Base-by-base conservation (phyloP, 2,888 invertebrate species). In the Erebia epiphron region DNA sequence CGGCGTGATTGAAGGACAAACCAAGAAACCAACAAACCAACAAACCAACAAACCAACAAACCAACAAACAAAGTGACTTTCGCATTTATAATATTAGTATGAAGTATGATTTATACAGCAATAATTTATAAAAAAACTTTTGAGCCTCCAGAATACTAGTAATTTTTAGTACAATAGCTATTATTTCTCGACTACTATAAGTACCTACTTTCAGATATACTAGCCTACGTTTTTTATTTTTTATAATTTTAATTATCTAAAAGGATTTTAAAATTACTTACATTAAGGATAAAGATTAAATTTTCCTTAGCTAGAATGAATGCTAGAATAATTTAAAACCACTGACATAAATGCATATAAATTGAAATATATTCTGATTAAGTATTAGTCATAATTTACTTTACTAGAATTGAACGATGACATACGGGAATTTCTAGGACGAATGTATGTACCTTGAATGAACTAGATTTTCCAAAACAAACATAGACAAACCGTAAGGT, bases 301-400 rank as follows among this genome's bases (percentile, higher is more conserved):
- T 58, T 35, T 35, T 35, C 57, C 57, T 26, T 26, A 26, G 14
- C 26, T 14, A 14, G 57, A 13, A 14, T 35, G 8, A 26, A 58
- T 58, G 57, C n/a, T 35, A n/a, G 57, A 61, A 61, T 16, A 2
- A n/a, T 43, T 61, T 46, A 41, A 11, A 61, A 46, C 11, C 16
- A 61, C 61, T 43, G 61, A 61, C 43, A 61, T 16, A 18, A 46
- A 43, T 61, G 13, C 61, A 61, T 60, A 43, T 16, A 61, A 61
- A 46, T 61, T 9, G 18, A 54, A n/a, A 21, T 26, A 14, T 14
- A 8, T 58, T 58, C 57, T 35, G 14, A n/a, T 41, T 60, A 11
- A n/a, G 16, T 10, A 60, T 60, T 43, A 41, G 41, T 60, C 60
- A 62, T 62, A 14, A 41, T 21, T 43, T n/a, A n/a, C n/a, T 18